Conservation (phyloP, 2,113 vertebrate species). For the Condylura cristata region DNA sequence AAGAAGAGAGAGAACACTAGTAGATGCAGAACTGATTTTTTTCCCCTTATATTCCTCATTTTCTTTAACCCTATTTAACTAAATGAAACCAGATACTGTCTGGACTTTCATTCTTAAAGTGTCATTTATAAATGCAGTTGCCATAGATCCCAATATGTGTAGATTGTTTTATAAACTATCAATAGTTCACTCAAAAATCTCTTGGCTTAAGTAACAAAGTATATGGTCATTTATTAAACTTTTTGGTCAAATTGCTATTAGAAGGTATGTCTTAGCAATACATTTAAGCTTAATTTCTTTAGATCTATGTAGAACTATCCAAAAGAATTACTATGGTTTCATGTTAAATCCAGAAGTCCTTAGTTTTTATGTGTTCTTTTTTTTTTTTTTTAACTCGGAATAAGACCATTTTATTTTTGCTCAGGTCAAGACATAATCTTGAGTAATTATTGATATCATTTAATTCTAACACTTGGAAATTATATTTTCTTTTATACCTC, state of each 20-base stretch:
- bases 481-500: not conserved
- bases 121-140: not conserved
- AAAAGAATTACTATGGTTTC: slow-evolving; percentile 24
- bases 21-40: not conserved
- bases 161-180: too few relatives aligned
- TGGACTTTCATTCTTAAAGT: not conserved
- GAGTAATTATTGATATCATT: not conserved
- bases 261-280: not conserved
- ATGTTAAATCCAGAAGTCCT: not conserved
- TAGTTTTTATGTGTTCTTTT: not conserved
- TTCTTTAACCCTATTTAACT: slow-evolving; percentile 6
- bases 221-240: not conserved
- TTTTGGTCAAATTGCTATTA: not conserved
- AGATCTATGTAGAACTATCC: not conserved
- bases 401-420: not conserved
- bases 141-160: not conserved
- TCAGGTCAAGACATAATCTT: slow-evolving; percentile 25
- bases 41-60: too few relatives aligned
- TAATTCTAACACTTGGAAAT: not conserved
- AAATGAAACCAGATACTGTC: not conserved
- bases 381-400: slow-evolving; percentile 19
- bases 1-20: not conserved
- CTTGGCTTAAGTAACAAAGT: not conserved
- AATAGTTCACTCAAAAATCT: not conserved
- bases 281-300: slow-evolving; percentile 24